Conservation (phyloP, 2,113 vertebrate genomes). For the Vidua macroura region DNA sequence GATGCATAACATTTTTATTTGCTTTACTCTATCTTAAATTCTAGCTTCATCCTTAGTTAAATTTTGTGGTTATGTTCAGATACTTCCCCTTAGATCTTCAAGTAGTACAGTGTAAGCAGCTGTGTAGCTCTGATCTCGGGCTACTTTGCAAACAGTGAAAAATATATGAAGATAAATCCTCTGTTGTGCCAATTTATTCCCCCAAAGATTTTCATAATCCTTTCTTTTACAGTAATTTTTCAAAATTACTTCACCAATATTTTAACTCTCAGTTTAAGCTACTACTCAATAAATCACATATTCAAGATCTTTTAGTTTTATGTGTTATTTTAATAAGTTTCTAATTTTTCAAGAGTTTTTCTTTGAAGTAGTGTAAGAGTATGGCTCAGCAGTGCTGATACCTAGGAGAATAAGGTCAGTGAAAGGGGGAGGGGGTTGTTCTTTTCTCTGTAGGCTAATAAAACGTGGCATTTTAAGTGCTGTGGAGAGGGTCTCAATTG, state of each 20-base stretch:
- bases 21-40: constrained; percentile 18
- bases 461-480: constrained; percentile 50
- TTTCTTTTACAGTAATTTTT: background rate
- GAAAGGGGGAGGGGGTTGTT: background rate
- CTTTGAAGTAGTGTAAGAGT: background rate
- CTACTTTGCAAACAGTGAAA: background rate
- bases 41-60: constrained; percentile 22
- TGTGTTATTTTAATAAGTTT: background rate
- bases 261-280: background rate
- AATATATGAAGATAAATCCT: background rate
- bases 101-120: constrained; percentile 1
- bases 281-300: background rate
- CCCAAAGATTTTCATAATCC: background rate
- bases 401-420: background rate
- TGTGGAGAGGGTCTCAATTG: background rate
- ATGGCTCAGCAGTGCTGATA: background rate
- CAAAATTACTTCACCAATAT: background rate
- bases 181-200: background rate
- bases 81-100: background rate
- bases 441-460: background rate
- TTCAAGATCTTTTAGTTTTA: background rate
- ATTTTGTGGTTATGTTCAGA: constrained; percentile 15
- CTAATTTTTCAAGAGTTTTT: background rate
- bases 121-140: background rate
- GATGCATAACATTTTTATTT: constrained; percentile 35